Evolutionary conservation across 2,113 vertebrate species (phyloP).

Genomic region (Cryptotis parvus): DNA sequence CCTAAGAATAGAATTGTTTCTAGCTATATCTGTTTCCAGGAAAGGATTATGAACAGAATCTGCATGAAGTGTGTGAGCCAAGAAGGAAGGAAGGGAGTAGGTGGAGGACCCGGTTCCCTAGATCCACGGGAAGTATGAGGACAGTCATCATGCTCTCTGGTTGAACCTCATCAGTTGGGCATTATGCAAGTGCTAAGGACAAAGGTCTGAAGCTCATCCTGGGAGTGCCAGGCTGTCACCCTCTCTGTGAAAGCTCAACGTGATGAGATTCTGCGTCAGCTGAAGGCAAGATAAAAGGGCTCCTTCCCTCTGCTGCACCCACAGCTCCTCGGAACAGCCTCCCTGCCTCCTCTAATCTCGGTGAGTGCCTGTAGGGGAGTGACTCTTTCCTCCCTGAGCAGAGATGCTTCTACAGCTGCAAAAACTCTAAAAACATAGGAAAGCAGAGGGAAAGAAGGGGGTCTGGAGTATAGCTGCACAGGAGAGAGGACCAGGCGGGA

Average conservation of each 20-base stretch:
- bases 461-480: too few relatives aligned
- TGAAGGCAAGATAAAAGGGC: constrained; percentile 37
- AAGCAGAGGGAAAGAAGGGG: background rate
- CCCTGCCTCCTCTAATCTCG: background rate
- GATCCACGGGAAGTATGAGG: too few relatives aligned
- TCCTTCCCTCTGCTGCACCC: background rate
- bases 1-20: too few relatives aligned
- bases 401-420: background rate
- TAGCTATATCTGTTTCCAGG: too few relatives aligned
- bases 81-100: too few relatives aligned
- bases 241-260: background rate
- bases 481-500: background rate
- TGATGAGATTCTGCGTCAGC: constrained; percentile 5
- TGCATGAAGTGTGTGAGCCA: too few relatives aligned
- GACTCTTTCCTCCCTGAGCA: too few relatives aligned
- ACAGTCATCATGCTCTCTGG: too few relatives aligned
- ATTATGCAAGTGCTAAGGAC: background rate
- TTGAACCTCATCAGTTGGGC: too few relatives aligned
- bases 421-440: background rate
- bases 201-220: background rate
- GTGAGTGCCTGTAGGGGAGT: background rate
- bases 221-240: background rate
- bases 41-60: too few relatives aligned
- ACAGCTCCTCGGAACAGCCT: background rate
- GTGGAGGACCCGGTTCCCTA: too few relatives aligned